Conservation (phyloP, 2,888 invertebrate species). For the Blastobasis adustella region DNA sequence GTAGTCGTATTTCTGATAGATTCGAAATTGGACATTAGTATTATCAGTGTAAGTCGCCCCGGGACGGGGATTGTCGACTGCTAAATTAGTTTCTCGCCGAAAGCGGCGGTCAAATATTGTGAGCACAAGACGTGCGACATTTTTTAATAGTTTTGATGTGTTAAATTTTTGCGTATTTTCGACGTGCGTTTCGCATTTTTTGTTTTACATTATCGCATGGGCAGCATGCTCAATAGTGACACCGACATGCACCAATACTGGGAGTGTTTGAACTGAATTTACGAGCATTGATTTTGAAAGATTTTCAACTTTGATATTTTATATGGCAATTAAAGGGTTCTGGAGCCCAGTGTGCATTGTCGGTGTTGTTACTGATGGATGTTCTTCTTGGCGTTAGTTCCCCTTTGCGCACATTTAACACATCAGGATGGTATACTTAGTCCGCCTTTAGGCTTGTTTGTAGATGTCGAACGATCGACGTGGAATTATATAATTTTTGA, state of each 20-base stretch:
- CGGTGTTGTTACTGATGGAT: too few relatives aligned
- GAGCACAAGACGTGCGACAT: slow-evolving; percentile 57
- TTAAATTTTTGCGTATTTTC: slow-evolving; percentile 1
- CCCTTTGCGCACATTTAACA: slow-evolving; percentile 40
- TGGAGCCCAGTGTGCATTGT: too few relatives aligned
- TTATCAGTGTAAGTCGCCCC: slow-evolving; percentile 45
- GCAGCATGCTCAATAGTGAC: too few relatives aligned
- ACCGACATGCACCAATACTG: too few relatives aligned
- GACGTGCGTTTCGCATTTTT: too few relatives aligned
- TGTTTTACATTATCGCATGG: too few relatives aligned
- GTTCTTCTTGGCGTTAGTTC: not conserved
- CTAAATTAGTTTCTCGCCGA: slow-evolving; percentile 34
- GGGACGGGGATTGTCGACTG: slow-evolving; percentile 39
- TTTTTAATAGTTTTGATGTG: slow-evolving; percentile 2
- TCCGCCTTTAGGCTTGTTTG: slow-evolving; percentile 70
- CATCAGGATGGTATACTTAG: slow-evolving; percentile 38
- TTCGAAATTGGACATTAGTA: slow-evolving; percentile 68
- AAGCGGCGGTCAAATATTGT: slow-evolving; percentile 38
- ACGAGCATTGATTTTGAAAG: too few relatives aligned
- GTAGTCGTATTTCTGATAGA: slow-evolving; percentile 47
- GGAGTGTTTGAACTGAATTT: too few relatives aligned
- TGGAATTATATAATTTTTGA: slow-evolving; percentile 42
- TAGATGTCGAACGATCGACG: slow-evolving; percentile 48
- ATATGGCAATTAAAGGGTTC: too few relatives aligned
- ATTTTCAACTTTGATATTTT: too few relatives aligned